phyloP scores from a whole-genome alignment of 92 coral and sea anemone genomes.

The Ricordea florida region DNA sequence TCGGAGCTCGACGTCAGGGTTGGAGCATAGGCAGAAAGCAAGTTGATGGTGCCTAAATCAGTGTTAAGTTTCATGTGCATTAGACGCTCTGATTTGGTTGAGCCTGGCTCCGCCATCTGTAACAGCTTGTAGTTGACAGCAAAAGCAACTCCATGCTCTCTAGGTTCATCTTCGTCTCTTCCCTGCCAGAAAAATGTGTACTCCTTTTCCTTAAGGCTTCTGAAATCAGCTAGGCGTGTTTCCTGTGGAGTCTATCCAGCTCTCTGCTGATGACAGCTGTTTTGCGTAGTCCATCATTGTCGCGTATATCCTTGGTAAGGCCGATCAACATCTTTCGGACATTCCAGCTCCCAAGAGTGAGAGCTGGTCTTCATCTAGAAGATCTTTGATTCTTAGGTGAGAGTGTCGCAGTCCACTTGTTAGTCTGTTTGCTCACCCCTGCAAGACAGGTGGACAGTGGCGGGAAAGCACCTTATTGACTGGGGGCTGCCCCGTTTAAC shows the following conservation, averaged over 20 bases:
- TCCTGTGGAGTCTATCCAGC: constrained; percentile 24
- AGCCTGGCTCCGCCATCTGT: constrained; percentile 7
- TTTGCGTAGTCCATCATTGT: neutral
- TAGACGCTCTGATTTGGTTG: constrained; percentile 17
- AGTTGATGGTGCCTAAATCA: too few species aligned
- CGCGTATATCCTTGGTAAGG: neutral
- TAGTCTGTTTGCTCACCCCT: constrained; percentile 7
- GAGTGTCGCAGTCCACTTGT: neutral
- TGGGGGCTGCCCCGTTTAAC: constrained; percentile 35
- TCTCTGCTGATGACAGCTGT: constrained; percentile 15
- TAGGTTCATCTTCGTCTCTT: neutral
- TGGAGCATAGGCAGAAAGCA: too few species aligned
- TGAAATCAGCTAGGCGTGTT: neutral
- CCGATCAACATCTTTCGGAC: constrained; percentile 7
- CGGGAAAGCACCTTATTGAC: constrained; percentile 27
- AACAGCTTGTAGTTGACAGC: constrained; percentile 9
- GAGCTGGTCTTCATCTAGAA: neutral
- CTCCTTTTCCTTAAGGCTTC: neutral
- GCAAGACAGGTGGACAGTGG: constrained; percentile 7
- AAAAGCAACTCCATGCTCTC: constrained; percentile 28
- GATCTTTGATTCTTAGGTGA: neutral
- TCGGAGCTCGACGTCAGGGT: too few species aligned
- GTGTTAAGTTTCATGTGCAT: too few species aligned
- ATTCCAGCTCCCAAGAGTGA: constrained; percentile 18
- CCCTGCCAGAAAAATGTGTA: neutral